Base-by-base conservation (phyloP, 2,888 invertebrate species). In the Halocaridina rubra region DNA sequence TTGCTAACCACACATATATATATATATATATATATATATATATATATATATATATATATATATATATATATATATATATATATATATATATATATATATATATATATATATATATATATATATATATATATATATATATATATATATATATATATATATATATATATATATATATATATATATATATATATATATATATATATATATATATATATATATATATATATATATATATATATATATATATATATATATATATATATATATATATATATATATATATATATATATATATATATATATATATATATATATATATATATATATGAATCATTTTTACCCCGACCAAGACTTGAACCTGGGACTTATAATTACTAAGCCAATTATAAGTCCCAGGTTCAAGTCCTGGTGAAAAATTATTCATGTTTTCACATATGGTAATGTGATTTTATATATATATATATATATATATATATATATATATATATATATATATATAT, bases 201-300 rank as follows among this genome's bases (percentile, higher is more conserved):
- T 13, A 64, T 13, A 64, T 64, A 64, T 64, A 67, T 27, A 67
- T 67, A 67, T 27, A 67, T 67, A 67, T 67, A 67, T 32, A 67
- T 67, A 67, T 67, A 67, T 67, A 67, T 32, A 67, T 67, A 67
- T 67, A 67, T 67, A 53, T 53, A 53, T 53, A 53, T 53, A 53
- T 53, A 53, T 53, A 53, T 53, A 53, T 72, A 19, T 32, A 22
- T 72, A 22, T 32, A 39, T 72, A 22, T 39, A 39, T 72, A 22
- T 72, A 39, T 33, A 19, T 72, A 39, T 72, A 22, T 33, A 72
- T 33, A 39, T 32, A 72, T 32, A 72, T 32, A 71, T 71, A 71
- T 71, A 71, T 71, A 71, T 71, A 71, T 71, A 71, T 71, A 71
- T 71, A 71, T 71, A 71, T 71, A 71, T 71, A 32, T 71, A 32